phyloP scores from a whole-genome alignment of 2,113 vertebrate species.

The Promerops cafer region DNA sequence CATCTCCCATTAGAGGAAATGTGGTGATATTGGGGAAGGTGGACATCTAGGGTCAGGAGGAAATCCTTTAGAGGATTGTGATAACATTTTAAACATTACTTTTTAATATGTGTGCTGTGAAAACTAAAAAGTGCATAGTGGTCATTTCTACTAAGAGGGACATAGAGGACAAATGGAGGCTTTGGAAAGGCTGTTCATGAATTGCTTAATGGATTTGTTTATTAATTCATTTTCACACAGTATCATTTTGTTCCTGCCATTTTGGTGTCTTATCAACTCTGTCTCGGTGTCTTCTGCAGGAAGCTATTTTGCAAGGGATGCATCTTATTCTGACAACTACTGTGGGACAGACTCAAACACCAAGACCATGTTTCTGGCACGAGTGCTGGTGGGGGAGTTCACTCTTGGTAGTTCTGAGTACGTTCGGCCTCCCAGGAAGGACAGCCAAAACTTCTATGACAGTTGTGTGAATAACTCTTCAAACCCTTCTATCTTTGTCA shows the following conservation, averaged over 20 bases:
- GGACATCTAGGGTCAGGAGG: not conserved
- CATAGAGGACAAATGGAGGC: not conserved
- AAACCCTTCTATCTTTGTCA: conserved; percentile 85
- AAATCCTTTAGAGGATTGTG: not conserved
- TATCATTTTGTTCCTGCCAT: not conserved
- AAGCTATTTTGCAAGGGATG: conserved; percentile 90
- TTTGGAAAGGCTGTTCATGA: not conserved
- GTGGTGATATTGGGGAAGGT: not conserved
- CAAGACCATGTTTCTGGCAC: conserved; percentile 83
- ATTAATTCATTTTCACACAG: not conserved
- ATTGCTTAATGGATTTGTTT: not conserved
- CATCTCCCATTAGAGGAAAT: not conserved
- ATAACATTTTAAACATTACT: not conserved
- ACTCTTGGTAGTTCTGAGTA: conserved; percentile 69
- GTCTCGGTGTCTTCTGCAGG: conserved; percentile 71
- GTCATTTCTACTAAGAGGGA: not conserved
- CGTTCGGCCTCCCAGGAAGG: conserved; percentile 78
- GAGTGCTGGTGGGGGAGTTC: conserved; percentile 85
- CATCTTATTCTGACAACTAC: conserved; percentile 82
- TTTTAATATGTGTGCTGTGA: not conserved
- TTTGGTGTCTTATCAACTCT: not conserved
- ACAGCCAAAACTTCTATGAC: conserved; percentile 75
- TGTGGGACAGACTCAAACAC: not conserved
- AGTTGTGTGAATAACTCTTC: conserved; percentile 83
- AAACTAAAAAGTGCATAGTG: not conserved